Percentiles rank a stretch among this genome's conserved stretches.
These are phyloP conservation scores for Vicugna pacos DNA, from an alignment of 2,113 vertebrate genomes.

Conservation along the genomic window DNA sequence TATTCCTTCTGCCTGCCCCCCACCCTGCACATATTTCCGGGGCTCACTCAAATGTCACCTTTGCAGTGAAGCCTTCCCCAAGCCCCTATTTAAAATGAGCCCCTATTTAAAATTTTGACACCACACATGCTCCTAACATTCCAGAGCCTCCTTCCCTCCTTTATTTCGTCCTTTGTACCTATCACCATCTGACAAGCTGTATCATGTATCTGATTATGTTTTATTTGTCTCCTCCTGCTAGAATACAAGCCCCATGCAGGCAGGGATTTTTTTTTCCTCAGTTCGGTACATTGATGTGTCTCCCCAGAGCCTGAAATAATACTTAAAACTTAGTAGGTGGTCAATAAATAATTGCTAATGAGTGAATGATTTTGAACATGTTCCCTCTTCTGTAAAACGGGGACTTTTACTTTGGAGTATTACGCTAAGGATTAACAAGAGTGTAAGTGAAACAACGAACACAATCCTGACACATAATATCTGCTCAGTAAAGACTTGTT, in stretches of 20 bases:
- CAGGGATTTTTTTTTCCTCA: not conserved
- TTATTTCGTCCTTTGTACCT: not conserved
- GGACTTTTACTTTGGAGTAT: not conserved
- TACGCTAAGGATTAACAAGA: not conserved
- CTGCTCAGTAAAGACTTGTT: not conserved
- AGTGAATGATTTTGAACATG: not conserved
- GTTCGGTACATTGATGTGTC: not conserved
- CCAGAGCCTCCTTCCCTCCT: not conserved
- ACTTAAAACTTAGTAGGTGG: not conserved
- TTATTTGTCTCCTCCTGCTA: not conserved
- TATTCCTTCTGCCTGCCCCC: not conserved
- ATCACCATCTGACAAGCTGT: not conserved
- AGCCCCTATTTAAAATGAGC: not conserved
- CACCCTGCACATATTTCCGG: not conserved
- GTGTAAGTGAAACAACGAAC: not conserved
- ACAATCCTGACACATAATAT: not conserved
- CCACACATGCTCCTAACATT: not conserved
- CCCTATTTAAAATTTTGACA: not conserved
- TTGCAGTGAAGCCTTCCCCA: not conserved
- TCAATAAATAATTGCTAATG: slow-evolving; percentile 11
- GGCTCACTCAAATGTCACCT: not conserved
- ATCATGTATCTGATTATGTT: not conserved
- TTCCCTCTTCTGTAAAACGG: not conserved
- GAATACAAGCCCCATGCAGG: not conserved
- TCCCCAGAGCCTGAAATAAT: not conserved